These are phyloP conservation scores for Elysia chlorotica DNA, from an alignment of 1,140 invertebrate species.

Conservation along the genomic window DNA sequence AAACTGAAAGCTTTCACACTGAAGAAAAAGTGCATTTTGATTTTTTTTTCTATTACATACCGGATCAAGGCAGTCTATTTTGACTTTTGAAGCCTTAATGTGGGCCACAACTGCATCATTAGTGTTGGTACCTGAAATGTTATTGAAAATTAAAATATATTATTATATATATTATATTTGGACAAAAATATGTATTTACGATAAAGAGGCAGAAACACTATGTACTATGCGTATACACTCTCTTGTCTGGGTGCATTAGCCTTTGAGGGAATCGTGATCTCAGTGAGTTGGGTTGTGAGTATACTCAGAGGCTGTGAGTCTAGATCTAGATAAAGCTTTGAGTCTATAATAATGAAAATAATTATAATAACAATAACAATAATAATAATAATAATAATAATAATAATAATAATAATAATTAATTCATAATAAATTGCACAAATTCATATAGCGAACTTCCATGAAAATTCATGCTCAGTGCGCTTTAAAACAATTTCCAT, in stretches of 20 bases:
- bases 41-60: no score
- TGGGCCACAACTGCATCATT: slow-evolving; percentile 54
- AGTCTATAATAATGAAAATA: background rate
- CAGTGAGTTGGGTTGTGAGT: no score
- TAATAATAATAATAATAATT: background rate
- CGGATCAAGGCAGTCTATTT: slow-evolving; percentile 67
- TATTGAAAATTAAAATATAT: background rate
- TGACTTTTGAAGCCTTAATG: slow-evolving; percentile 66
- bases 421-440: background rate
- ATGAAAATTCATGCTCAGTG: background rate
- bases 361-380: background rate
- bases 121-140: slow-evolving; percentile 2
- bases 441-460: background rate
- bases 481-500: background rate
- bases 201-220: background rate
- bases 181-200: background rate
- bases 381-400: background rate
- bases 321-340: no score
- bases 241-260: no score
- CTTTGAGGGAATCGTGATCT: no score
- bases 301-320: no score
- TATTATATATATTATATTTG: background rate
- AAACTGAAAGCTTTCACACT: background rate
- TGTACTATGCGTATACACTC: no score
- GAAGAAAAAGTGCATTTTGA: no score